phyloP scores from a whole-genome alignment of 2,797 vertebrate species.

The Poeciliopsis turneri region DNA sequence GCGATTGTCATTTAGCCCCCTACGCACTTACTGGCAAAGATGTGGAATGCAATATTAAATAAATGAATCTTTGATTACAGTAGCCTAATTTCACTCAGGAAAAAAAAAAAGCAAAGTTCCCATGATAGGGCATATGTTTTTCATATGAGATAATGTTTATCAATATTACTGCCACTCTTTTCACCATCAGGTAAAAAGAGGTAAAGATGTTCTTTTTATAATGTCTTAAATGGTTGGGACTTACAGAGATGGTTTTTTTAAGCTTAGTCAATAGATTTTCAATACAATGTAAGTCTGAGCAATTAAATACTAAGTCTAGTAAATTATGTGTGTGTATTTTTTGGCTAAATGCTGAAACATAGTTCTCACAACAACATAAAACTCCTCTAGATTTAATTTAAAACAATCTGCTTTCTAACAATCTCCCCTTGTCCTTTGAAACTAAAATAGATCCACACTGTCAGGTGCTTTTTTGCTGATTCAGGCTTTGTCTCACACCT shows the following conservation, averaged over 20 bases:
- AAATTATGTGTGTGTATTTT: not conserved
- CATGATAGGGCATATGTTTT: not conserved
- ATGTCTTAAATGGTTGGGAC: too few relatives aligned
- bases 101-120: not conserved
- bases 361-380: not conserved
- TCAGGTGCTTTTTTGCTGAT: not conserved
- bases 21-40: not conserved
- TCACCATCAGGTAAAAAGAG: not conserved
- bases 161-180: not conserved
- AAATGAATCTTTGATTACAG: not conserved
- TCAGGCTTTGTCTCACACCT: not conserved
- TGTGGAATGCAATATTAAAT: not conserved
- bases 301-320: too few relatives aligned
- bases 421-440: not conserved
- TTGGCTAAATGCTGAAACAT: not conserved
- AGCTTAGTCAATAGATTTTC: too few relatives aligned
- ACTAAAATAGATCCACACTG: not conserved
- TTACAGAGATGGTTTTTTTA: too few relatives aligned
- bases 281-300: too few relatives aligned
- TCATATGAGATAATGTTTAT: not conserved
- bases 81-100: not conserved
- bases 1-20: not conserved
- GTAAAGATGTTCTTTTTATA: too few relatives aligned
- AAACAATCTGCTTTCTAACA: not conserved
- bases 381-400: not conserved